Conservation (phyloP, 1,140 invertebrate genomes). For the Tetraneura akinire region DNA sequence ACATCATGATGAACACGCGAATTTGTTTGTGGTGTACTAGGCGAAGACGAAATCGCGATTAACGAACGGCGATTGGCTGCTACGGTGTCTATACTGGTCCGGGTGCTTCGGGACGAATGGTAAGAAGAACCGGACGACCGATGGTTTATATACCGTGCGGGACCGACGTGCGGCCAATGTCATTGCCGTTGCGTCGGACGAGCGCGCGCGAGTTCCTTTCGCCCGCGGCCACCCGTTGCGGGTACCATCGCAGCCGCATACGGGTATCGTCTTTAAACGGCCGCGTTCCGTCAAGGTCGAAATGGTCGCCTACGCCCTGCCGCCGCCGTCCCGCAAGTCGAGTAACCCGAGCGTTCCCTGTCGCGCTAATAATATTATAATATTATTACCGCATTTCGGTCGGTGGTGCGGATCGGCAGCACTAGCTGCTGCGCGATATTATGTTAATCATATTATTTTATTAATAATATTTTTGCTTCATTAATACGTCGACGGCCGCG, state of each 20-base stretch:
- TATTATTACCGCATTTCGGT: no score
- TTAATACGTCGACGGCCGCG: no score
- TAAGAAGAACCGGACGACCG: conserved; percentile 17
- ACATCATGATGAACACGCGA: not conserved
- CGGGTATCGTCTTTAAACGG: not conserved
- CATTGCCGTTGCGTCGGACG: conserved; percentile 37
- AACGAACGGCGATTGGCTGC: not conserved
- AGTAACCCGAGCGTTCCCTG: not conserved
- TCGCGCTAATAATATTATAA: no score
- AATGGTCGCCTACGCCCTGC: conserved; percentile 7
- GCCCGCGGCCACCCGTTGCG: not conserved
- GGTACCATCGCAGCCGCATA: no score
- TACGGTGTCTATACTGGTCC: conserved; percentile 15
- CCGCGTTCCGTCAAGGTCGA: not conserved
- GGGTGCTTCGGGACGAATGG: conserved; percentile 39
- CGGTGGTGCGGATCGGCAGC: no score
- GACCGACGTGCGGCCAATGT: conserved; percentile 40
- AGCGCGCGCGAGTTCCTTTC: not conserved
- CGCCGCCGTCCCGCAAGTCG: not conserved
- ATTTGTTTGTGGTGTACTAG: conserved; percentile 30
- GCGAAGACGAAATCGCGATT: not conserved
- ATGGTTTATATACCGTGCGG: conserved; percentile 36
- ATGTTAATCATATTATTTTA: no score
- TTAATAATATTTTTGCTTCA: no score
- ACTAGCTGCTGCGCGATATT: no score